Evolutionary conservation across 2,113 vertebrate species (phyloP).

Genomic region (Hemiprocne comata): DNA sequence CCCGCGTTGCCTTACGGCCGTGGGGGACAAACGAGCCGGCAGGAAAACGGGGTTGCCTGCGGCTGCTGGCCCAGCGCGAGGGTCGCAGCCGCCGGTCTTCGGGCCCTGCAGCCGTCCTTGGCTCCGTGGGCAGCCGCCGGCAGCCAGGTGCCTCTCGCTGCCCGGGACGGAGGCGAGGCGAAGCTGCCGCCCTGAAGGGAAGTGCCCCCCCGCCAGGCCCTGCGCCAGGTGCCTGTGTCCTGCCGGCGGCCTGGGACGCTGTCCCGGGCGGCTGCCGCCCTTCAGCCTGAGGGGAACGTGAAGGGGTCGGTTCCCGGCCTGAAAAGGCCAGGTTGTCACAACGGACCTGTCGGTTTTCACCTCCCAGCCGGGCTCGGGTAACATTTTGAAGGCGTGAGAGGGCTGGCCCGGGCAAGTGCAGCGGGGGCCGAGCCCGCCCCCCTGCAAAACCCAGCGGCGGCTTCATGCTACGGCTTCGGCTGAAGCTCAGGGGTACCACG

Average conservation of each 20-base stretch:
- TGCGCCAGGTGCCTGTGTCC: background rate
- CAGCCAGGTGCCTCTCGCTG: background rate
- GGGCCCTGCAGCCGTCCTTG: background rate
- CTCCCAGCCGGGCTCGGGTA: background rate
- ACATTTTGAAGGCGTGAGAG: background rate
- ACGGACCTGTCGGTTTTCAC: background rate
- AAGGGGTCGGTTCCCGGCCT: background rate
- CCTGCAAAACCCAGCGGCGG: no score
- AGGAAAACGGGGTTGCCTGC: background rate
- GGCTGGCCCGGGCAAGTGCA: no score
- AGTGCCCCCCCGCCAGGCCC: no score
- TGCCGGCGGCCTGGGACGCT: background rate
- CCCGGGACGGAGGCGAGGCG: background rate
- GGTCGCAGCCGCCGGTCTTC: background rate
- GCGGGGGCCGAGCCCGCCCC: no score
- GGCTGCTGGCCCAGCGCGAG: no score
- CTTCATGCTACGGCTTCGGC: background rate
- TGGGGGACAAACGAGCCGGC: background rate
- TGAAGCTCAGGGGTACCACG: fast-evolving
- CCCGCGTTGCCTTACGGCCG: no score
- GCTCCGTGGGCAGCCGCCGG: background rate
- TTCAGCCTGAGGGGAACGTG: no score
- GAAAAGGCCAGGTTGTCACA: background rate
- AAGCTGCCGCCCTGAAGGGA: background rate
- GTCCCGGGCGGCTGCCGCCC: background rate